Percentiles rank a stretch among this genome's conserved stretches.
Evolutionary conservation across 2,888 invertebrate genomes (phyloP).

Genomic region (Drosophila ezoana): DNA sequence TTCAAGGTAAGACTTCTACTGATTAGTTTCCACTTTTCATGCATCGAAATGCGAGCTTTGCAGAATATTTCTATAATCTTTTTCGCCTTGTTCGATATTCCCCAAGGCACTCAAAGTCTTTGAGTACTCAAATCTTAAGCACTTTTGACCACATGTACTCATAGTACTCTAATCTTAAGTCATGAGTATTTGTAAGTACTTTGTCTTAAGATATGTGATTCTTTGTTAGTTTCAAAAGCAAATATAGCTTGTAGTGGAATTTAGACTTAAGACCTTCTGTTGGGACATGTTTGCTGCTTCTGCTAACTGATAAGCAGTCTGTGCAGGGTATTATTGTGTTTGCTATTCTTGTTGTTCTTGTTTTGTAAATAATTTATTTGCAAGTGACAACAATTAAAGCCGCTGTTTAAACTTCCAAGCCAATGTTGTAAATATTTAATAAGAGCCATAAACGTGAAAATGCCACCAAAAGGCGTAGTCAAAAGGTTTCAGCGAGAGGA

Average conservation of each 20-base stretch:
- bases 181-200: neutral
- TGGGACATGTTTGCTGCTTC: neutral
- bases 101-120: no score
- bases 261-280: neutral
- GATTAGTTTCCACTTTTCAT: no score
- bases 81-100: no score
- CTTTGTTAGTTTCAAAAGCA: neutral
- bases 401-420: slow-evolving; percentile 62
- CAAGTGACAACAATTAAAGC: slow-evolving; percentile 80
- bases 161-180: neutral
- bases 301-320: neutral
- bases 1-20: no score
- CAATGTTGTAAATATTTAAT: slow-evolving; percentile 76
- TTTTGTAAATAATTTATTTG: slow-evolving; percentile 74
- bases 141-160: neutral
- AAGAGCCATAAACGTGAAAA: slow-evolving; percentile 61
- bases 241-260: neutral
- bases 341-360: slow-evolving; percentile 15
- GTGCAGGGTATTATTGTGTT: slow-evolving; percentile 12
- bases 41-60: no score
- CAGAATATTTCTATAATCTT: no score
- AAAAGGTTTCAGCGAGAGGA: neutral
- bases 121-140: neutral
- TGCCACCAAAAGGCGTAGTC: slow-evolving; percentile 34
- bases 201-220: neutral